Evolutionary conservation across 2,888 invertebrate genomes (phyloP), one percentile per base, ranked within the genome.

Genomic region (Xestia sexstrigata): DNA sequence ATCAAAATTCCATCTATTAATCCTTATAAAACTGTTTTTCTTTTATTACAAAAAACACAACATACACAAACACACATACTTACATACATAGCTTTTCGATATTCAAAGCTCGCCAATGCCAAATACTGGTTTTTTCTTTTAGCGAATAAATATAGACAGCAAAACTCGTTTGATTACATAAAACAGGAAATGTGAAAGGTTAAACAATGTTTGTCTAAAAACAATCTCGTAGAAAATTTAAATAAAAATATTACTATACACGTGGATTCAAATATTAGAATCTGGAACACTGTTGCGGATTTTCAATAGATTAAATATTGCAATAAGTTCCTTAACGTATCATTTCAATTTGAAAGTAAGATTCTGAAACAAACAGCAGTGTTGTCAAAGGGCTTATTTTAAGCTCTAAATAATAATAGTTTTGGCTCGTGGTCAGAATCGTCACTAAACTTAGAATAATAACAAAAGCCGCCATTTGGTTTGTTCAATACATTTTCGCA

Each of bases 161-260:
- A 0, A 47, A 58, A 47, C n/a, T 49, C 23, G 23, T 39, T 55
- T 63, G 23, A 35, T 55, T 35, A 58, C 3, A n/a, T 23, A 66
- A 71, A 71, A 66, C 42, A 55, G 23, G n/a, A 65, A 58, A 78
- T 66, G 23, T 45, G 23, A 52, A 68, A 63, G 42, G 23, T 62
- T n/a, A 42, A 30, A 30, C 7, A 62, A 68, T 76, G 1, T 5
- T 42, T 30, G 17, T 30, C 5, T 60, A 39, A 60, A 47, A n/a
- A 30, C 9, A 13, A 9, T 42, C 17, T 42, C 47, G 9, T 26
- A 26, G 26, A 17, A 60, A 49, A 23, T 15, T n/a, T 35, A 58
- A 39, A n/a, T n/a, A 15, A 23, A 42, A 63, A 63, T 7, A 0
- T 60, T 26, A 66, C 0, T 49, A 23, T 11, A 26, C 26, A 58